Percentiles rank a stretch among this genome's conserved stretches.
Conservation (phyloP, 2,797 vertebrate species). For the Sciurus vulgaris region DNA sequence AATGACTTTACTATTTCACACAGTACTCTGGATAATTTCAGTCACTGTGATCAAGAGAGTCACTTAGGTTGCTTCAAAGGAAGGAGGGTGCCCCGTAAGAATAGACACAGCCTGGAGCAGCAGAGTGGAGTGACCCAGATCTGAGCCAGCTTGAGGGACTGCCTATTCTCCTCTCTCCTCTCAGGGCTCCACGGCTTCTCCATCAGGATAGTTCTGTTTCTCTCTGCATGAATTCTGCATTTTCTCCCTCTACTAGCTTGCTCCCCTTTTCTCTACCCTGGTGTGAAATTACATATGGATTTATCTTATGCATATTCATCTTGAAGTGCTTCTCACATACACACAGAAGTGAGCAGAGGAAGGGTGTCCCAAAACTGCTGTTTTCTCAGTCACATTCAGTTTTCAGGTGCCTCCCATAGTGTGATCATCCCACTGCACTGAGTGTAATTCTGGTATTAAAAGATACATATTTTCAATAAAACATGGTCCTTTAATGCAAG, state of each 20-base stretch:
- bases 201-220: background rate
- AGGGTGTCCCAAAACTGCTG: background rate
- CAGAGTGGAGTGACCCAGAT: background rate
- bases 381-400: constrained; percentile 13
- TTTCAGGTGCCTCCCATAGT: background rate
- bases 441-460: constrained; percentile 40
- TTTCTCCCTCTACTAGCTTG: background rate
- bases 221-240: background rate
- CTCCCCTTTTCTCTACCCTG: background rate
- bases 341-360: constrained; percentile 10
- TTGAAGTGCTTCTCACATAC: background rate
- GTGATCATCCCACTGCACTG: background rate
- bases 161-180: background rate
- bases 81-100: background rate
- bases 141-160: background rate
- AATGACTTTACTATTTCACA: background rate
- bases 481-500: background rate
- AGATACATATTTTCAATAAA: constrained; percentile 58
- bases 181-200: background rate
- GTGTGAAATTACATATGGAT: background rate
- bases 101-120: background rate
- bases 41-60: background rate
- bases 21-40: background rate
- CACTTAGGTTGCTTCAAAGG: background rate
- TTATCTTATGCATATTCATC: constrained; percentile 36